Percentiles rank a stretch among this genome's conserved stretches.
phyloP scores from a whole-genome alignment of 2,113 vertebrate genomes.

The Rhinoderma darwinii region DNA sequence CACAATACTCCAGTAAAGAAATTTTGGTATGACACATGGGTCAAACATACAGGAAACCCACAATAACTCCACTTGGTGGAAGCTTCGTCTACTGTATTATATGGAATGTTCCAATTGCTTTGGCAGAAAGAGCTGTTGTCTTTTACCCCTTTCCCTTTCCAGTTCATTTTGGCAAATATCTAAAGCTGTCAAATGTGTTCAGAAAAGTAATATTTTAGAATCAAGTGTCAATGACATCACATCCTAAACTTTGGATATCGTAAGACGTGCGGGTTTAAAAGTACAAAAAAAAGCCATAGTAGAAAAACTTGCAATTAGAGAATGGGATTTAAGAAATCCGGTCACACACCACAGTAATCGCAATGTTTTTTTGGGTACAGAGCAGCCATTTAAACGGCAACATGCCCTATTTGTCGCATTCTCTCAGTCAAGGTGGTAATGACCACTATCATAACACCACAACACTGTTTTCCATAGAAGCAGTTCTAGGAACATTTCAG shows the following conservation, averaged over 20 bases:
- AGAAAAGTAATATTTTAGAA: neutral
- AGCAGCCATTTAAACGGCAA: too few relatives aligned
- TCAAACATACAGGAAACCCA: neutral
- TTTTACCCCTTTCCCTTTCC: neutral
- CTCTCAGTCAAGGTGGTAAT: neutral
- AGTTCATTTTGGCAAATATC: slow-evolving; percentile 36
- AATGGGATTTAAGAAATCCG: neutral
- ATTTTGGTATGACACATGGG: neutral
- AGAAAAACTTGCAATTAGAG: too few relatives aligned
- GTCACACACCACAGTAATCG: neutral
- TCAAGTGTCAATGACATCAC: neutral
- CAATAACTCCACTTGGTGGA: slow-evolving; percentile 25
- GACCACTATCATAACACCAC: neutral
- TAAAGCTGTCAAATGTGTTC: slow-evolving; percentile 9
- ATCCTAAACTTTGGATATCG: neutral
- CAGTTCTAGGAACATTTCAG: neutral
- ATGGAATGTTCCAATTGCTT: slow-evolving; percentile 4
- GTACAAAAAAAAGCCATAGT: neutral
- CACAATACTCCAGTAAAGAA: neutral
- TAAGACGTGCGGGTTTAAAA: neutral
- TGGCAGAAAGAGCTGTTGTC: slow-evolving; percentile 30
- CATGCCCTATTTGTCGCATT: too few relatives aligned
- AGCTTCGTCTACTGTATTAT: slow-evolving; percentile 1
- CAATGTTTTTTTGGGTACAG: too few relatives aligned
- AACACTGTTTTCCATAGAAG: too few relatives aligned